Conservation (phyloP, 2,888 invertebrate genomes). For the Venustoraphidia nigricollis region DNA sequence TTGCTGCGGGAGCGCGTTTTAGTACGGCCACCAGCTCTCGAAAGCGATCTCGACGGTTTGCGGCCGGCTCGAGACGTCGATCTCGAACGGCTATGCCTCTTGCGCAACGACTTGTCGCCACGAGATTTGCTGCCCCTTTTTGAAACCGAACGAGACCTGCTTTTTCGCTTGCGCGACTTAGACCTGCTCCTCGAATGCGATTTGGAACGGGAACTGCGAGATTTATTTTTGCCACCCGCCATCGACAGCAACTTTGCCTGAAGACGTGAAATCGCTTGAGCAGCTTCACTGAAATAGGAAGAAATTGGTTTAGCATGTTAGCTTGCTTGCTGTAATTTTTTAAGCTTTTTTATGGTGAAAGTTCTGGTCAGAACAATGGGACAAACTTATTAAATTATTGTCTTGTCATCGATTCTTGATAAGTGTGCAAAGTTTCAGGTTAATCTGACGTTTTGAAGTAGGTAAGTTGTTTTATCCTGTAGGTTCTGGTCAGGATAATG, state of each 20-base stretch:
- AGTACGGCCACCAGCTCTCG: conserved; percentile 7
- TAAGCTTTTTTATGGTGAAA: too few species aligned
- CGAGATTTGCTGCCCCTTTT: background rate
- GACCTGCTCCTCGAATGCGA: conserved; percentile 22
- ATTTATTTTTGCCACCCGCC: conserved; percentile 31
- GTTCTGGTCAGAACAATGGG: too few species aligned
- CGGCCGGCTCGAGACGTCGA: background rate
- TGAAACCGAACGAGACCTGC: conserved; percentile 1
- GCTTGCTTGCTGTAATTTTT: too few species aligned
- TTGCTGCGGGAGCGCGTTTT: conserved; percentile 18
- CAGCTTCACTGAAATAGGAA: conserved; percentile 23
- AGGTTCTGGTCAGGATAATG: too few species aligned
- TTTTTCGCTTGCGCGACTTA: background rate
- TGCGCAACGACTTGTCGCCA: background rate
- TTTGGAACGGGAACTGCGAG: conserved; percentile 14
- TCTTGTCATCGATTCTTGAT: too few species aligned
- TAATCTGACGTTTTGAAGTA: too few species aligned
- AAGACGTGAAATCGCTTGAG: conserved; percentile 38
- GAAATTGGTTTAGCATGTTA: too few species aligned
- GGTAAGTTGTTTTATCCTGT: too few species aligned
- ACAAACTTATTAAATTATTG: too few species aligned
- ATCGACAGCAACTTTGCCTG: conserved; percentile 46
- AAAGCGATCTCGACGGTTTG: conserved; percentile 1
- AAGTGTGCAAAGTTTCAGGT: too few species aligned
- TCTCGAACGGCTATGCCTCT: background rate